Evolutionary conservation across 2,888 invertebrate species (phyloP), one percentile per base, ranked within the genome.

Genomic region (Caenorhabditis afra): DNA sequence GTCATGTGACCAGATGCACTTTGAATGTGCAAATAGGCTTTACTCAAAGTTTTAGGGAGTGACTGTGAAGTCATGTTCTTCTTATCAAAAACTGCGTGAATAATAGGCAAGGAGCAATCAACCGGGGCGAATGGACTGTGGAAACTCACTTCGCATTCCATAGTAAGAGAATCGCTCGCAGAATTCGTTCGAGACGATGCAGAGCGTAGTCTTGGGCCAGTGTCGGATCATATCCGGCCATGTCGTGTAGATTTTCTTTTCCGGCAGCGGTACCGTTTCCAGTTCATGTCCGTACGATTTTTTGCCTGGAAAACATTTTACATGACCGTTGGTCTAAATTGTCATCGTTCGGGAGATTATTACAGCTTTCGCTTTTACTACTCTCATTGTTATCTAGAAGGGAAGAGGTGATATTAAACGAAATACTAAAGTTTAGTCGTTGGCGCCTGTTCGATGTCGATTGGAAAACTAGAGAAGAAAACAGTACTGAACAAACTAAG

Each of bases 141-240:
- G 41, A 11, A 11, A 41, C 88, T 82, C 52, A 96, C 96, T 94
- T 93, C 95, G 94, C 94, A 96, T 95, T 90, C 98, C 98, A 94
- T 97, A 98, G 91, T 93, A 98, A 79, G 95, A 95, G 92, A 98
- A 98, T 87, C 97, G 93, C 92, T 98, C 98, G 92, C 97, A 98
- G 92, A 98, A 97, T 91, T 98, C 98, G 94, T 96, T 97, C 91
- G 94, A 94, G 85, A 98, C 93, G 89, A 98, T 97, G 92, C 88
- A 86, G 61, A 90, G 82, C 12, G 89, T 90, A 8, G 85, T 87
- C 50, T 87, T 89, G 5, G 89, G 89, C 89, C 89, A 89, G 41
- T 85, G 85, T 29, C 50, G 53, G 65, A 84, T 78, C 83, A 85
- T 85, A 47, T 85, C 84, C 14, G 84, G 84, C 85, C 85, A 85